Percentiles rank a stretch among this genome's conserved stretches.
phyloP scores from a whole-genome alignment of 2,888 invertebrate species.

The Tetramorium bicarinatum region DNA sequence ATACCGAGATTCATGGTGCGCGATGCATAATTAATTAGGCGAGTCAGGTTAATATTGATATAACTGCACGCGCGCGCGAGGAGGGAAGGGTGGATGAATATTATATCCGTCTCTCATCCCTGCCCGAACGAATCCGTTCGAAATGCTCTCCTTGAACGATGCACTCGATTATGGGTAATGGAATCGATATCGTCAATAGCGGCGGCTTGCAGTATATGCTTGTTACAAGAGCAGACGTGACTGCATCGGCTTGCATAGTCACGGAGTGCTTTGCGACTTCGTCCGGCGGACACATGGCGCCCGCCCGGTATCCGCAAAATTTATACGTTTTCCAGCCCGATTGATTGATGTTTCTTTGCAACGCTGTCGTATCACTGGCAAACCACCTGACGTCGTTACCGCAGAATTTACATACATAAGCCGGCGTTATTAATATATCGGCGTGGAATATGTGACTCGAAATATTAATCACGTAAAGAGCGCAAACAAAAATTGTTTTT shows the following conservation, averaged over 20 bases:
- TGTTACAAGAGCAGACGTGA: slow-evolving; percentile 41
- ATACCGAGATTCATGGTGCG: slow-evolving; percentile 10
- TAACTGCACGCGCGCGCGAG: not conserved
- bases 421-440: not conserved
- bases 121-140: not conserved
- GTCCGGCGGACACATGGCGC: slow-evolving; percentile 8
- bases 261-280: slow-evolving; percentile 45
- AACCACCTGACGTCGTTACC: slow-evolving; percentile 21
- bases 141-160: slow-evolving; percentile 23
- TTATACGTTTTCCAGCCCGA: slow-evolving; percentile 20
- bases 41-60: slow-evolving; percentile 35
- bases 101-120: slow-evolving; percentile 21
- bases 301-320: slow-evolving; percentile 1
- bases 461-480: not conserved
- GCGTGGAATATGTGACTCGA: not conserved
- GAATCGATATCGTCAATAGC: slow-evolving; percentile 46
- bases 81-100: not conserved
- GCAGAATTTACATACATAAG: not conserved
- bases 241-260: slow-evolving; percentile 47
- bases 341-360: slow-evolving; percentile 37
- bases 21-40: slow-evolving; percentile 36
- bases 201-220: not conserved
- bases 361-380: not conserved
- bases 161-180: slow-evolving; percentile 44
- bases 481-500: not conserved